Percentiles rank a stretch among this genome's conserved stretches.
Evolutionary conservation across 2,797 vertebrate genomes (phyloP).

Genomic region (Menidia menidia): DNA sequence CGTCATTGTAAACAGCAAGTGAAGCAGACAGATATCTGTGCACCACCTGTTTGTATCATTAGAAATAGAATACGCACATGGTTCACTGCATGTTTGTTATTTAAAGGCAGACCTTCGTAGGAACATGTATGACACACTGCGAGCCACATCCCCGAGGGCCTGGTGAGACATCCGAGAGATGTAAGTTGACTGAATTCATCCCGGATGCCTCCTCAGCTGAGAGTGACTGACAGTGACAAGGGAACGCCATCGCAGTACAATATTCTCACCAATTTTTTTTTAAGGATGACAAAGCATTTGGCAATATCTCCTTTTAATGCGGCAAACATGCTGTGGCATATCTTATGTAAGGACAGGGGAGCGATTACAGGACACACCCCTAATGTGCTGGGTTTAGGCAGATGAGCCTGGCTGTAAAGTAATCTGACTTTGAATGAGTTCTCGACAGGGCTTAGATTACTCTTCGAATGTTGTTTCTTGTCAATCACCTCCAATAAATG

Average conservation of each 20-base stretch:
- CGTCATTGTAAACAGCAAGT: neutral
- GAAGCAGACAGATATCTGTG: neutral
- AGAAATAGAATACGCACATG: neutral
- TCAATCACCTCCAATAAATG: neutral
- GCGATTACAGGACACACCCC: conserved; percentile 5
- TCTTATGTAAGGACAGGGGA: conserved; percentile 47
- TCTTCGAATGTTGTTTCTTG: conserved; percentile 2
- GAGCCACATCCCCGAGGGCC: neutral
- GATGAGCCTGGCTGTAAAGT: neutral
- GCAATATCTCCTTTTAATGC: conserved; percentile 29
- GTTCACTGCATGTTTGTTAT: neutral
- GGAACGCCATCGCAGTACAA: conserved; percentile 42
- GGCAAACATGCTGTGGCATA: conserved; percentile 25
- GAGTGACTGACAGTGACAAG: conserved; percentile 65
- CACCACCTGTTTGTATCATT: neutral
- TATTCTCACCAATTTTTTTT: conserved; percentile 51
- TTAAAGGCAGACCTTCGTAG: conserved; percentile 9
- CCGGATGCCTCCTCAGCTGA: conserved; percentile 40
- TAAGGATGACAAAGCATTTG: conserved; percentile 35
- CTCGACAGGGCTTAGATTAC: neutral
- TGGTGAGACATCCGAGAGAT: conserved; percentile 35
- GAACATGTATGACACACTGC: conserved; percentile 12
- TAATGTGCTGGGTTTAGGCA: conserved; percentile 11
- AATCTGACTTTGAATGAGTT: conserved; percentile 9
- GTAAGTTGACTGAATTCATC: conserved; percentile 24